These are phyloP conservation scores for Streptopelia turtur DNA, from an alignment of 2,797 vertebrate species.

Conservation along the genomic window DNA sequence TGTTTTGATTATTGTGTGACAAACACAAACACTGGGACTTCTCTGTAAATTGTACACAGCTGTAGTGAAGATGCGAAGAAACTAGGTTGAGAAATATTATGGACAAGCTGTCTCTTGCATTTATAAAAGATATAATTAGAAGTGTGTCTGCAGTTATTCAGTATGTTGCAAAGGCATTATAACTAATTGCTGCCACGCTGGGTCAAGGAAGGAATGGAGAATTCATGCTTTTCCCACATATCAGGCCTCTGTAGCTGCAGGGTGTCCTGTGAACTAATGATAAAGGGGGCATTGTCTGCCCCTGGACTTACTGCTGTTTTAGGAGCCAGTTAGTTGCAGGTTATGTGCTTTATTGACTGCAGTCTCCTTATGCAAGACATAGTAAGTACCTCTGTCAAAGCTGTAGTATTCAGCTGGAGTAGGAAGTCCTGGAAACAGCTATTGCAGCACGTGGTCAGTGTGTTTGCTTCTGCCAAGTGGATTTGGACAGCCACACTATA, in stretches of 20 bases:
- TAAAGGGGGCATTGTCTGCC: not conserved
- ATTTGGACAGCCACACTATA: not conserved
- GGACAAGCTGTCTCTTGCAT: not conserved
- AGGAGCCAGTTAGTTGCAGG: not conserved
- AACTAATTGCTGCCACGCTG: not conserved
- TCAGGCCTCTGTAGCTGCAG: not conserved
- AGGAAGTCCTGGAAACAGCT: not conserved
- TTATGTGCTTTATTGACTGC: not conserved
- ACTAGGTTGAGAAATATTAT: not conserved
- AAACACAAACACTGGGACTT: not conserved
- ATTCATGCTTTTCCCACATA: not conserved
- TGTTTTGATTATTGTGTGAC: not conserved
- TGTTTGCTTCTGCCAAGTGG: not conserved
- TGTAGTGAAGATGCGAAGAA: not conserved
- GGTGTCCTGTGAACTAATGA: not conserved
- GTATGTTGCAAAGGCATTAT: not conserved
- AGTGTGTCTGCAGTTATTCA: not conserved
- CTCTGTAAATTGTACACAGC: not conserved
- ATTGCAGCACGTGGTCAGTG: rapidly evolving
- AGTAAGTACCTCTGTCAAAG: not conserved
- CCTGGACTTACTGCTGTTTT: not conserved
- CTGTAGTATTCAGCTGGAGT: not conserved
- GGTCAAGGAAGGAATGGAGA: not conserved
- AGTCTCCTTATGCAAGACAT: not conserved
- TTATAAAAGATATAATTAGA: not conserved